Percentiles rank a stretch among this genome's conserved stretches.
phyloP scores from a whole-genome alignment of 1,140 invertebrate species.

The Papilio helenus region DNA sequence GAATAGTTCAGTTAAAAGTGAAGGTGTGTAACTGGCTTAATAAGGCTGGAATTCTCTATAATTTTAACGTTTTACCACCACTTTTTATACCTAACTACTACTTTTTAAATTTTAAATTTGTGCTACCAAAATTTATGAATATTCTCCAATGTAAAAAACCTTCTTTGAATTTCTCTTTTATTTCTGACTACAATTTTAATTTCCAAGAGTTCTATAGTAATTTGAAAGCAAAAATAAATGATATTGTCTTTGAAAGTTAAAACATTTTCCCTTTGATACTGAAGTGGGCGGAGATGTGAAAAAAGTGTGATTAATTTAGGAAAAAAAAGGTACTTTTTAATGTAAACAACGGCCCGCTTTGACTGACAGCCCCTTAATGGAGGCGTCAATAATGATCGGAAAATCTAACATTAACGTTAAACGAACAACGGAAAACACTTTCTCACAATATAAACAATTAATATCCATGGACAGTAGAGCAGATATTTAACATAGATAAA shows the following conservation, averaged over 20 bases:
- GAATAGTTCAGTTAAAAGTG: too few relatives aligned
- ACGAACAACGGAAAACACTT: conserved; percentile 40
- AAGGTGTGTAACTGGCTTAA: too few relatives aligned
- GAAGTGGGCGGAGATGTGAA: conserved; percentile 30
- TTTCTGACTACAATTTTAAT: background rate
- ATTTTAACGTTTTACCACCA: background rate
- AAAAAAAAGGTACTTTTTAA: conserved; percentile 39
- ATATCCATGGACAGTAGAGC: conserved; percentile 28
- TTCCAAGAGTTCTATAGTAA: conserved; percentile 2
- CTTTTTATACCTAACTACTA: background rate
- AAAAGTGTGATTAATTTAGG: conserved; percentile 38
- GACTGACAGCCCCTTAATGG: conserved; percentile 53
- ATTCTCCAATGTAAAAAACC: conserved; percentile 12
- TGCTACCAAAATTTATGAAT: background rate
- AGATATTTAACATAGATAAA: background rate
- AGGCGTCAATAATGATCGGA: conserved; percentile 59
- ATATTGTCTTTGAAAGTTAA: conserved; percentile 29
- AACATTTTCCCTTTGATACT: conserved; percentile 26
- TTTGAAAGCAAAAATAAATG: conserved; percentile 15
- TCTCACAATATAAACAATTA: conserved; percentile 36
- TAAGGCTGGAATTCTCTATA: too few relatives aligned
- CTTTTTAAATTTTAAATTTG: background rate
- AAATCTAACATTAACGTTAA: conserved; percentile 49
- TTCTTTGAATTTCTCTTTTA: conserved; percentile 6
- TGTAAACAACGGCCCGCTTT: conserved; percentile 50